Evolutionary conservation across 2,888 invertebrate genomes (phyloP), one percentile per base, ranked within the genome.

Genomic region (Nipponacmea schrenckii): DNA sequence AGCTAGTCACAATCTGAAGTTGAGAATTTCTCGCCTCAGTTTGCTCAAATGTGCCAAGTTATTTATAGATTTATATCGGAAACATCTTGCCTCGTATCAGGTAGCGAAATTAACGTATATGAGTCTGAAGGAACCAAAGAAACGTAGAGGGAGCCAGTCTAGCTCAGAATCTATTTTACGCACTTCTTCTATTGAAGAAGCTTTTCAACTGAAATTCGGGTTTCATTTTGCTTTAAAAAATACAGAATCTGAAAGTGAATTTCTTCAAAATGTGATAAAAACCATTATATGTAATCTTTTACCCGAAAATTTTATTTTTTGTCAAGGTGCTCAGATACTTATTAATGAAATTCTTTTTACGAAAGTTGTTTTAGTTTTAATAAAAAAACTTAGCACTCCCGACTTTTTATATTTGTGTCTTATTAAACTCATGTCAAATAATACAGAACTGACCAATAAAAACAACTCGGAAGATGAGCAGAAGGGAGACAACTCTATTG

Each of bases 331-430:
- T 4, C n/a, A 64, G 26, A 66, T 69, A n/a, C 39, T 79, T 24
- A 26, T 81, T n/a, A 72, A 75, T 26, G 80, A 82, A 62, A 81
- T 85, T 50, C 67, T 84, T 14, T 77, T 80, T 26, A 78, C 68
- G n/a, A 83, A 83, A 72, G 73, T 84, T 24, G 71, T 83, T 62
- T 76, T 79, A 46, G 78, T 79, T 66, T 67, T 83, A 31, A 74
- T 83, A 46, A 72, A 78, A 24, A 74, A 80, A 70, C 64, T 85
- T 7, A 77, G 79, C 44, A 77, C 80, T 62, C 72, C 83, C 20
- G 80, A 81, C 66, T 85, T 83, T 78, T 73, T 85, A 24, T 80
- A 82, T 79, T 81, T 83, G 74, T 77, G 73, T 64, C 73, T 84
- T 5, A 79, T 83, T 39, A 73, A 75, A 66, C 76, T 83, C 45